phyloP scores from a whole-genome alignment of 2,888 invertebrate genomes.

The Pterostichus niger region DNA sequence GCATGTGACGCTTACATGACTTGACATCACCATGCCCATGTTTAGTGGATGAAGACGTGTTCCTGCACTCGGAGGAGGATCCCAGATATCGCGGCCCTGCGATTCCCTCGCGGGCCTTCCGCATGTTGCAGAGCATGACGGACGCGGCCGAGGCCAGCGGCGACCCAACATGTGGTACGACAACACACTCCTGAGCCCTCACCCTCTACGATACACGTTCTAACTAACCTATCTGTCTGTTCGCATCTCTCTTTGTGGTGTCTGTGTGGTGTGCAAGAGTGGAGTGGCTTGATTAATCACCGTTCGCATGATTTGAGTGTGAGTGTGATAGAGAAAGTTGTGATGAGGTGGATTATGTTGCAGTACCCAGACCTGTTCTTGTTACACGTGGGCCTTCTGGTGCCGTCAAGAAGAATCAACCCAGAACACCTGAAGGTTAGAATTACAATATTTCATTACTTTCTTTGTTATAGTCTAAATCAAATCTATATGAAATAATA shows the following conservation, averaged over 20 bases:
- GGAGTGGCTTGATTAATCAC: not conserved
- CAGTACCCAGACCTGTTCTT: conserved; percentile 50
- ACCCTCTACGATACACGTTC: not conserved
- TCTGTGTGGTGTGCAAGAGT: not conserved
- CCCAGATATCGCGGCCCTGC: conserved; percentile 82
- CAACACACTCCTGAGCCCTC: not conserved
- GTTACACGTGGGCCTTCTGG: conserved; percentile 49
- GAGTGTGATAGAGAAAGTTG: not conserved
- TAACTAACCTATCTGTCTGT: not conserved
- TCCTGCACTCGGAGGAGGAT: conserved; percentile 80
- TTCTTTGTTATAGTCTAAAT: too few relatives aligned
- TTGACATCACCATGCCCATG: conserved; percentile 53
- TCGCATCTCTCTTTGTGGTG: not conserved
- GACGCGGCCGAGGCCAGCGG: conserved; percentile 76
- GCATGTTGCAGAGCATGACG: conserved; percentile 84
- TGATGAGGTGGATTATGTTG: conserved; percentile 21
- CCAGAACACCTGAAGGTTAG: conserved; percentile 50
- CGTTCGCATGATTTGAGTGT: conserved; percentile 12
- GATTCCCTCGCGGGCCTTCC: conserved; percentile 85
- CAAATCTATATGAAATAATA: not conserved
- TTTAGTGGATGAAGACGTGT: conserved; percentile 79
- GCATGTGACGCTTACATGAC: conserved; percentile 25
- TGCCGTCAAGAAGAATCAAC: conserved; percentile 25
- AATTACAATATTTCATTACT: too few relatives aligned
- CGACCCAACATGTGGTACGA: conserved; percentile 72